phyloP scores from a whole-genome alignment of 2,797 vertebrate genomes.

The Eospalax fontanierii region DNA sequence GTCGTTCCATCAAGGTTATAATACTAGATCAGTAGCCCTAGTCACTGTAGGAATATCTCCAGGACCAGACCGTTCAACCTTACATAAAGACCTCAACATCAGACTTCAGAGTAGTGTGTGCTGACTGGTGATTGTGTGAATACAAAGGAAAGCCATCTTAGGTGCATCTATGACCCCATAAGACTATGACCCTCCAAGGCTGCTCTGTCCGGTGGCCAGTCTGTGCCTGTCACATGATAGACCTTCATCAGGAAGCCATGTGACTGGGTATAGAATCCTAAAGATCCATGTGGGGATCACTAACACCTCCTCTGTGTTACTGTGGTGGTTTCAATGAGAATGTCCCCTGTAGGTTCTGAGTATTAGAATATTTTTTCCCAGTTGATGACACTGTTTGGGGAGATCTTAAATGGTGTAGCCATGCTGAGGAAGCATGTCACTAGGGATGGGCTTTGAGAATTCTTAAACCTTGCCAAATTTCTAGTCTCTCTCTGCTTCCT shows the following conservation, averaged over 20 bases:
- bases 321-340: too few relatives aligned
- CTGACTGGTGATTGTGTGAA: not conserved
- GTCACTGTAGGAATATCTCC: not conserved
- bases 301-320: not conserved
- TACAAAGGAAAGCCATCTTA: not conserved
- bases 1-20: not conserved
- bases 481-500: too few relatives aligned
- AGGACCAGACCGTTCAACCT: not conserved
- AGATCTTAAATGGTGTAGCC: too few relatives aligned
- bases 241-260: not conserved
- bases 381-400: too few relatives aligned
- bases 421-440: too few relatives aligned
- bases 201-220: not conserved
- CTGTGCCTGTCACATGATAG: rapidly evolving
- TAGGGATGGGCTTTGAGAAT: too few relatives aligned
- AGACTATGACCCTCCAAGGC: not conserved
- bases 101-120: rapidly evolving
- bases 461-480: too few relatives aligned
- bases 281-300: not conserved
- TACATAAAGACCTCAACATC: too few relatives aligned
- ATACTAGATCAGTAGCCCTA: not conserved
- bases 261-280: too few relatives aligned
- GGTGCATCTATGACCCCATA: not conserved
- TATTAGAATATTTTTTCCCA: too few relatives aligned
- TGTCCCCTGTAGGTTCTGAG: too few relatives aligned